phyloP scores from a whole-genome alignment of 2,888 invertebrate genomes.

The Chaitophorus viminalis region DNA sequence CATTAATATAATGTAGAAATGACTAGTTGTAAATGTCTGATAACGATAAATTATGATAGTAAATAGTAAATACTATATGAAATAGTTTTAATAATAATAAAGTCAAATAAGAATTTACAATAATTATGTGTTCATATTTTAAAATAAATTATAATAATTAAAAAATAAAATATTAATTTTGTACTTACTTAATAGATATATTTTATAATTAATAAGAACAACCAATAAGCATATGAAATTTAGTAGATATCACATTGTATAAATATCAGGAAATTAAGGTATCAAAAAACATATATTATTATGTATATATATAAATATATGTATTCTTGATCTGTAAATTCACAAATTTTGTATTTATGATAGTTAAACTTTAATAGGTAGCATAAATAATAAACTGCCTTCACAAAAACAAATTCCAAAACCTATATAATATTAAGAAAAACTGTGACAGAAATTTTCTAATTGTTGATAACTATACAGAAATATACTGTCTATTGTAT shows the following conservation, averaged over 20 bases:
- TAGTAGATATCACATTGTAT: constrained; percentile 17
- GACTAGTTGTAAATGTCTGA: constrained; percentile 18
- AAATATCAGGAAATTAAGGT: constrained; percentile 2
- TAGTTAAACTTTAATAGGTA: constrained; percentile 8
- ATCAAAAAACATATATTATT: constrained; percentile 22
- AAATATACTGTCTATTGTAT: neutral
- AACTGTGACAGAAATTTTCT: constrained; percentile 19
- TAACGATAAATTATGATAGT: neutral
- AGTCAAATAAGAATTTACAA: neutral
- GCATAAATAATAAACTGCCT: constrained; percentile 4
- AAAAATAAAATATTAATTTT: neutral
- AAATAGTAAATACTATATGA: neutral
- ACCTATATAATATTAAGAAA: constrained; percentile 25
- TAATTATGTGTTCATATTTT: neutral
- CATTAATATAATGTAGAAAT: constrained; percentile 28
- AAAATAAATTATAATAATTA: neutral
- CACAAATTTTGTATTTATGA: constrained; percentile 20
- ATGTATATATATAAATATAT: neutral
- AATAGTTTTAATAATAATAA: no score
- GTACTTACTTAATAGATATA: constrained; percentile 11
- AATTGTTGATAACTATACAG: constrained; percentile 6
- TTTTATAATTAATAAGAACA: constrained; percentile 11
- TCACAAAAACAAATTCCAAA: constrained; percentile 29
- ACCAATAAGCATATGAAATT: neutral
- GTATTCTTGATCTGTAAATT: constrained; percentile 13